Conservation (phyloP, 2,888 invertebrate species). For the Dasypolia templi region DNA sequence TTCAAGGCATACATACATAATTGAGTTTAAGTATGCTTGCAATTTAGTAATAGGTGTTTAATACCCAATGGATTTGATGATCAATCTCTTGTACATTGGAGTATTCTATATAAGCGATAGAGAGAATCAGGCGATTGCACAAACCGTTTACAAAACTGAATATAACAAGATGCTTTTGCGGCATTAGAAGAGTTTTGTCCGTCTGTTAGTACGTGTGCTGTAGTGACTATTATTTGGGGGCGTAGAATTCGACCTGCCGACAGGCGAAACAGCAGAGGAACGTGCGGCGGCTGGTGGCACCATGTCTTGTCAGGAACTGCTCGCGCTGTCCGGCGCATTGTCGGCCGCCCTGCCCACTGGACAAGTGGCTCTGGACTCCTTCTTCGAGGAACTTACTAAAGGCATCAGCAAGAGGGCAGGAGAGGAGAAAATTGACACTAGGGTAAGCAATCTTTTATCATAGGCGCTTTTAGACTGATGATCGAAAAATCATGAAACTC, state of each 20-base stretch:
- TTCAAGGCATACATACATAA: neutral
- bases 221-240: slow-evolving; percentile 77
- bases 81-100: neutral
- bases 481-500: neutral
- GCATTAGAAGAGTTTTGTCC: slow-evolving; percentile 37
- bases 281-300: slow-evolving; percentile 89
- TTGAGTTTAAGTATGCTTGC: neutral
- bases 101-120: neutral
- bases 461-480: neutral
- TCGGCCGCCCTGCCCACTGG: slow-evolving; percentile 97
- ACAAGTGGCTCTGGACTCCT: slow-evolving; percentile 95
- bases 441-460: slow-evolving; percentile 71
- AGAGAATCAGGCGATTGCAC: neutral
- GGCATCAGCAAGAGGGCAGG: slow-evolving; percentile 91
- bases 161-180: slow-evolving; percentile 65
- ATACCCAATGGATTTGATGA: neutral
- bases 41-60: neutral
- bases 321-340: slow-evolving; percentile 97
- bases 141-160: neutral
- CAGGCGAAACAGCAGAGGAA: slow-evolving; percentile 86
- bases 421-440: slow-evolving; percentile 84
- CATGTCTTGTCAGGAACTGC: slow-evolving; percentile 96
- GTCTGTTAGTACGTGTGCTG: slow-evolving; percentile 60
- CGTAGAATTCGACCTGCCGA: slow-evolving; percentile 89
- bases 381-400: slow-evolving; percentile 95